Evolutionary conservation across 2,113 vertebrate species (phyloP).

Genomic region (Triplophysa dalaica): DNA sequence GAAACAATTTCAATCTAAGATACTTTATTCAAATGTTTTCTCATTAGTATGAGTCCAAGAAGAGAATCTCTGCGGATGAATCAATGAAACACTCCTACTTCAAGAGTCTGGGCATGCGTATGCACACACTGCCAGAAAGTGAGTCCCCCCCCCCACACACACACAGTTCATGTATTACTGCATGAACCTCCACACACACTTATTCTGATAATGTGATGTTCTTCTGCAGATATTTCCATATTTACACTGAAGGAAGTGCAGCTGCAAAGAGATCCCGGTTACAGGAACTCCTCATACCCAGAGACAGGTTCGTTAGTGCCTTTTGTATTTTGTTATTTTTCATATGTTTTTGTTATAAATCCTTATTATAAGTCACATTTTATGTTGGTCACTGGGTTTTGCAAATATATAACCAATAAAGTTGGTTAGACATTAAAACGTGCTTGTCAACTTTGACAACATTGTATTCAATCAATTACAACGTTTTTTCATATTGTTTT

Average conservation of each 20-base stretch:
- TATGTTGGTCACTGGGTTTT: not conserved
- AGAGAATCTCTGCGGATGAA: conserved; percentile 94
- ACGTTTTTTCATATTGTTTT: too few species aligned
- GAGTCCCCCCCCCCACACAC: conserved; percentile 61
- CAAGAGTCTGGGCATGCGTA: conserved; percentile 89
- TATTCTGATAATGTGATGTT: conserved; percentile 26
- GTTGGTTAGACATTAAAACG: too few species aligned
- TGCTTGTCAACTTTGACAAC: too few species aligned
- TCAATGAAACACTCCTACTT: conserved; percentile 97
- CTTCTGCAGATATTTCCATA: conserved; percentile 86
- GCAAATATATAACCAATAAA: not conserved
- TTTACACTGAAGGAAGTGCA: conserved; percentile 98
- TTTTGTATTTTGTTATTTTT: not conserved
- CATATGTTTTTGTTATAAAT: too few species aligned
- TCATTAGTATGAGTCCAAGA: conserved; percentile 93
- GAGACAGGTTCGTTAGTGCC: conserved; percentile 83
- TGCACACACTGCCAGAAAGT: conserved; percentile 92
- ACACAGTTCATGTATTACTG: conserved; percentile 6
- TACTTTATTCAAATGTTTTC: not conserved
- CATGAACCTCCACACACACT: not conserved
- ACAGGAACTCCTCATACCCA: conserved; percentile 92
- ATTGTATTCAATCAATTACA: too few species aligned
- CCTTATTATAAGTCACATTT: too few species aligned
- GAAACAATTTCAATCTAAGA: not conserved
- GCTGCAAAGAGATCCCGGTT: conserved; percentile 96